Conservation (phyloP, 2,797 vertebrate species). For the Pyrocephalus nanus region DNA sequence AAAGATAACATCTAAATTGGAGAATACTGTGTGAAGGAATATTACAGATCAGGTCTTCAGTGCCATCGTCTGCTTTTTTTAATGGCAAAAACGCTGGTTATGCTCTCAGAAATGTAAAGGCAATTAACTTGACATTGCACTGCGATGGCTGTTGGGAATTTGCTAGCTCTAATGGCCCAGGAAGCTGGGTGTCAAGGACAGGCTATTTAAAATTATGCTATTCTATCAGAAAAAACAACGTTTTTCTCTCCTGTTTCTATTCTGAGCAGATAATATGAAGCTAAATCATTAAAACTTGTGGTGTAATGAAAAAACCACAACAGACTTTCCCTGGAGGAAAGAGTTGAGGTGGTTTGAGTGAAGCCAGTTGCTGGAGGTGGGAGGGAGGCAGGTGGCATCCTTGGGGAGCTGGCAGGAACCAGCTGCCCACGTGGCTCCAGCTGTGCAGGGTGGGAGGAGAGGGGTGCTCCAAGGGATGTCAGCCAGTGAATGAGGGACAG, state of each 20-base stretch:
- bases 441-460: neutral
- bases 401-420: neutral
- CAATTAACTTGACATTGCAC: slow-evolving; percentile 13
- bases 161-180: neutral
- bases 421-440: neutral
- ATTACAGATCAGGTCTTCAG: neutral
- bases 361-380: neutral
- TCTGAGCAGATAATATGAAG: neutral
- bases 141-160: slow-evolving; percentile 7
- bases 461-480: rapidly evolving
- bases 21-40: neutral
- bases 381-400: neutral
- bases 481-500: neutral
- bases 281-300: neutral
- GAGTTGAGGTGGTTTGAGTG: neutral
- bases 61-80: neutral
- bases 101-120: slow-evolving; percentile 12
- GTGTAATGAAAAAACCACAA: neutral
- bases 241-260: slow-evolving; percentile 13
- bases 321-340: neutral
- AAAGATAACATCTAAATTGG: neutral
- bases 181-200: slow-evolving; percentile 32
- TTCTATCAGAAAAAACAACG: neutral
- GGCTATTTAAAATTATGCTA: neutral
- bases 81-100: neutral